phyloP scores from a whole-genome alignment of 2,113 vertebrate genomes.

The Myxocyprinus asiaticus region DNA sequence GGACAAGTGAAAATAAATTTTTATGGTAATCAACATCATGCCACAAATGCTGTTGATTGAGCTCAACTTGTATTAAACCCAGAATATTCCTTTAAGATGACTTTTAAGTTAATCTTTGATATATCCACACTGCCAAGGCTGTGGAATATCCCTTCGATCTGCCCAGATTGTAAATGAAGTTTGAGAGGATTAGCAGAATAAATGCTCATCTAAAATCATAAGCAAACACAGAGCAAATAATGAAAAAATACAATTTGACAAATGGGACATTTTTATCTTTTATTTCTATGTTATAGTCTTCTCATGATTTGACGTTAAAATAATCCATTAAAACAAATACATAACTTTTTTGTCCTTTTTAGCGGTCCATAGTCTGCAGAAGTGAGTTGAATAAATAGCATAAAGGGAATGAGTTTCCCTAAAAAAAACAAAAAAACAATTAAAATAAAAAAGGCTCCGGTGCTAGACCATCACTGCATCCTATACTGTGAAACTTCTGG shows the following conservation, averaged over 20 bases:
- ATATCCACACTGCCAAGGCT: too few species aligned
- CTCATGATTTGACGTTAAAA: slow-evolving; percentile 59
- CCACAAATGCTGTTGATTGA: too few species aligned
- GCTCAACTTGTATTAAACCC: too few species aligned
- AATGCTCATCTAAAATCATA: too few species aligned
- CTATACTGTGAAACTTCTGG: background rate
- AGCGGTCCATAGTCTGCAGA: slow-evolving; percentile 2
- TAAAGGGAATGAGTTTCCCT: background rate
- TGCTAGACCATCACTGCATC: slow-evolving; percentile 33
- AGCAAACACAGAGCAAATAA: background rate
- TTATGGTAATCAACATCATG: too few species aligned
- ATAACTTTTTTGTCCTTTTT: slow-evolving; percentile 36
- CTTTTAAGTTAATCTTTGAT: too few species aligned
- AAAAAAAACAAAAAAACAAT: background rate
- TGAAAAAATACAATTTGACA: slow-evolving; percentile 23
- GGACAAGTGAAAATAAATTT: too few species aligned
- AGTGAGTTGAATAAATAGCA: slow-evolving; percentile 27
- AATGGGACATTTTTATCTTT: slow-evolving; percentile 61
- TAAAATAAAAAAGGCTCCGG: slow-evolving; percentile 1
- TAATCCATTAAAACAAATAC: slow-evolving; percentile 62
- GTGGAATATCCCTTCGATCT: too few species aligned
- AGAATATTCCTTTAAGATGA: too few species aligned
- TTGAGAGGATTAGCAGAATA: too few species aligned
- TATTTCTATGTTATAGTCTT: slow-evolving; percentile 65
- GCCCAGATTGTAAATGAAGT: too few species aligned